Conservation (phyloP, 2,888 invertebrate genomes). For the Lepeophtheirus nordmannii region DNA sequence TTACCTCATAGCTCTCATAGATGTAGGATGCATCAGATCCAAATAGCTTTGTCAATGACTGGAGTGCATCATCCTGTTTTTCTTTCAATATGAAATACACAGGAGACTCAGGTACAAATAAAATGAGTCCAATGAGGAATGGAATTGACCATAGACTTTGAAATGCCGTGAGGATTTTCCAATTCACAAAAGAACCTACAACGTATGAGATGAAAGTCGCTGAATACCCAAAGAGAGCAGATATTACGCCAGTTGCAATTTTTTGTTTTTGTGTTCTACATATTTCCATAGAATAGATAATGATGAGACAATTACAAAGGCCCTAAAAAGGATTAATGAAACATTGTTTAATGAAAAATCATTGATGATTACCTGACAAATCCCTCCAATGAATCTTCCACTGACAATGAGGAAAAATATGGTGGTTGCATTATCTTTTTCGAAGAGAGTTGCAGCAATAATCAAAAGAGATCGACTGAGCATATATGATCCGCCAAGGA, state of each 20-base stretch:
- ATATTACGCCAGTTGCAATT: background rate
- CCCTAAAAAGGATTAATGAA: background rate
- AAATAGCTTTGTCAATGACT: background rate
- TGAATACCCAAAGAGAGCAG: constrained; percentile 1
- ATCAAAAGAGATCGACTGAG: background rate
- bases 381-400: background rate
- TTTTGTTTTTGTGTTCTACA: constrained; percentile 13
- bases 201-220: constrained; percentile 9
- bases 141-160: background rate
- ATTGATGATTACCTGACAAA: background rate
- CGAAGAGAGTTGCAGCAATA: background rate
- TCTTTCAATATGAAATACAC: background rate
- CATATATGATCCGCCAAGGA: background rate
- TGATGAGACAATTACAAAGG: constrained; percentile 15
- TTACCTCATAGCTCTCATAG: background rate
- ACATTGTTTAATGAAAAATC: background rate
- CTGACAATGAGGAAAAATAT: background rate
- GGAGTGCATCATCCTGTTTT: background rate
- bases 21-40: background rate
- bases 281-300: background rate
- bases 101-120: constrained; percentile 15
- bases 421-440: background rate
- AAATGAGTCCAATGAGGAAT: constrained; percentile 11
- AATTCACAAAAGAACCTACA: constrained; percentile 13
- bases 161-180: constrained; percentile 6